Evolutionary conservation across 92 coral and sea anemone species (phyloP).

Genomic region (Siderastrea radians): DNA sequence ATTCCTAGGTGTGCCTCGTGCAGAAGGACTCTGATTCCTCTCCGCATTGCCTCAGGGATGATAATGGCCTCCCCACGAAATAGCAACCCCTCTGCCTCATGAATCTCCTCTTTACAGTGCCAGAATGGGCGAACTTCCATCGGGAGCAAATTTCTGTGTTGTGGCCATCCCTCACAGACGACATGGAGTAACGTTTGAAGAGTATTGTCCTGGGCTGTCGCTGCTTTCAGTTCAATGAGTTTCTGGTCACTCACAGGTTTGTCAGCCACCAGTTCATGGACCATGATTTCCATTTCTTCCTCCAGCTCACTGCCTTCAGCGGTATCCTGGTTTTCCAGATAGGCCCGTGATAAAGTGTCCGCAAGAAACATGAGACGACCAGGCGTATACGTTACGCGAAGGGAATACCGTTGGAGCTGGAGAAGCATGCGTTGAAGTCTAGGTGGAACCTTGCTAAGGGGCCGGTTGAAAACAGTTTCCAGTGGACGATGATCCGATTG

Average conservation of each 20-base stretch:
- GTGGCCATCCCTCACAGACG: background rate
- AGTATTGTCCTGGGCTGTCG: background rate
- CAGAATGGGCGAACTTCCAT: conserved; percentile 4
- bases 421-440: background rate
- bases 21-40: conserved; percentile 4
- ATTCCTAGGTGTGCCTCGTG: conserved; percentile 13
- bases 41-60: background rate
- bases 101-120: background rate
- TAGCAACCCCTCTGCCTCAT: conserved; percentile 12
- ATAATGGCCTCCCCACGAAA: background rate
- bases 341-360: background rate
- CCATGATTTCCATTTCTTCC: background rate
- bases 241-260: background rate
- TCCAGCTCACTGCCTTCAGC: background rate
- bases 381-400: background rate
- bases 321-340: background rate
- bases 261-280: background rate
- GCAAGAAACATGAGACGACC: background rate
- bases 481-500: conserved; percentile 1
- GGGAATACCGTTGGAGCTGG: background rate
- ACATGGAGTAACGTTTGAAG: background rate
- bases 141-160: background rate
- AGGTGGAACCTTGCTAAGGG: background rate
- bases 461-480: background rate
- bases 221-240: background rate